Conservation (phyloP, 2,888 invertebrate genomes). For the Aspidiotus rigidus region DNA sequence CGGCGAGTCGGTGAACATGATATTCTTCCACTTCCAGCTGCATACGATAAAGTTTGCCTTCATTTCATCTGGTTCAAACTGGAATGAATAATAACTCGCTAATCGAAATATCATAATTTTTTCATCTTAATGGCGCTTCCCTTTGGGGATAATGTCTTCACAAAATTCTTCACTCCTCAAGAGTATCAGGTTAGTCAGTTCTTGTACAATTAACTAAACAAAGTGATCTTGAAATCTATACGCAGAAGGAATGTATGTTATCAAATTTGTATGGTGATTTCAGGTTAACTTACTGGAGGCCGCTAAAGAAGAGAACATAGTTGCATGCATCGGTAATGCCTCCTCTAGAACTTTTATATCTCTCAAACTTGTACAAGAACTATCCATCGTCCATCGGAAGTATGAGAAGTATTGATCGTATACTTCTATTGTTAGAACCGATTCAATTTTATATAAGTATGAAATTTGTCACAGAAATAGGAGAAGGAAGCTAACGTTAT, state of each 20-base stretch:
- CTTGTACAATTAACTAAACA: background rate
- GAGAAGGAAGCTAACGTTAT: slow-evolving; percentile 38
- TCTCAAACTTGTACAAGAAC: slow-evolving; percentile 74
- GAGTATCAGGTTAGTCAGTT: slow-evolving; percentile 57
- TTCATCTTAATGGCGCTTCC: slow-evolving; percentile 38
- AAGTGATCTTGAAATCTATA: background rate
- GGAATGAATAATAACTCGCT: too few species aligned
- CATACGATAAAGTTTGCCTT: too few species aligned
- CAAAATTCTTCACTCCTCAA: slow-evolving; percentile 66
- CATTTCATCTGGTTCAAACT: too few species aligned
- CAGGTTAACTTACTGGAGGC: slow-evolving; percentile 67
- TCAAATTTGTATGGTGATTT: background rate
- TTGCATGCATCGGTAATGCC: slow-evolving; percentile 66
- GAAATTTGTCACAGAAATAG: slow-evolving; percentile 9
- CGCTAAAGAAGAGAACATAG: slow-evolving; percentile 62
- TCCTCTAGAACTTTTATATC: slow-evolving; percentile 78
- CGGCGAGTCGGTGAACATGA: too few species aligned
- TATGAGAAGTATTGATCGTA: slow-evolving; percentile 39
- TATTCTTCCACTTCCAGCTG: too few species aligned
- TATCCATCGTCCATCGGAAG: slow-evolving; percentile 59
- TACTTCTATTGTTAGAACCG: background rate
- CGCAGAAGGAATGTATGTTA: background rate
- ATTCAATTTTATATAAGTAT: background rate
- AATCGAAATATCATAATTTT: background rate
- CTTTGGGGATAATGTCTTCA: slow-evolving; percentile 57